phyloP scores from a whole-genome alignment of 2,888 invertebrate genomes.

The Trichogramma evanescens region DNA sequence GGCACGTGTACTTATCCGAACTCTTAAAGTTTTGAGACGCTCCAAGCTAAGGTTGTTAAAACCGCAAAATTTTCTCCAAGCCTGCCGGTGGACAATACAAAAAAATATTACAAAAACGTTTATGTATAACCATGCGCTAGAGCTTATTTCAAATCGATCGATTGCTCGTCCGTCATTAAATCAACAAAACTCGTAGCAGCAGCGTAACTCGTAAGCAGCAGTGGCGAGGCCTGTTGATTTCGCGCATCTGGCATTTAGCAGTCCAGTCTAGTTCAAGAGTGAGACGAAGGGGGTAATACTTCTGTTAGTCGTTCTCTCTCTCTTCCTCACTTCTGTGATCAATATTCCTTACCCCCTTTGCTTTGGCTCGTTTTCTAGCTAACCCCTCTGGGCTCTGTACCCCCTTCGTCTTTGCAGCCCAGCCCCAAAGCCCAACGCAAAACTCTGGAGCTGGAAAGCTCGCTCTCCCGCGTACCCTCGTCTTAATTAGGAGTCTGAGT shows the following conservation, averaged over 20 bases:
- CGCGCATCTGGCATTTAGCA: constrained; percentile 43
- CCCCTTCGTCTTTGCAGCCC: constrained; percentile 17
- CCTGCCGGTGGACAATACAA: constrained; percentile 13
- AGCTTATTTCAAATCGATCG: constrained; percentile 1
- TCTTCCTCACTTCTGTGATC: constrained; percentile 37
- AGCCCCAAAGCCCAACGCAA: constrained; percentile 34
- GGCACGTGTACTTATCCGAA: background rate
- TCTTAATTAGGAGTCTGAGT: constrained; percentile 81
- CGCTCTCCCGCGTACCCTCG: constrained; percentile 53
- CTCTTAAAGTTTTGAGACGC: constrained; percentile 18
- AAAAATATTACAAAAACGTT: background rate
- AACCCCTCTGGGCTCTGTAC: constrained; percentile 36
- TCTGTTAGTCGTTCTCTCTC: background rate
- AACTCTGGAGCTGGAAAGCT: constrained; percentile 39
- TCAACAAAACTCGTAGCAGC: constrained; percentile 22
- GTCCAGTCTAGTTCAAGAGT: constrained; percentile 33
- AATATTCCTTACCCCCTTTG: constrained; percentile 49
- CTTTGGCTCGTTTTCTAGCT: constrained; percentile 32
- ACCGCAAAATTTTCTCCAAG: constrained; percentile 14
- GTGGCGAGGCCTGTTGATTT: constrained; percentile 34
- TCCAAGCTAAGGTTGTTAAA: constrained; percentile 10
- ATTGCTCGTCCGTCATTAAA: constrained; percentile 30
- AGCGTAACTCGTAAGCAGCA: too few species aligned
- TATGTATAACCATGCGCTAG: background rate
- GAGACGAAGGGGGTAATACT: background rate